Evolutionary conservation across 2,888 invertebrate species (phyloP).

Genomic region (Aleiodes testaceus): DNA sequence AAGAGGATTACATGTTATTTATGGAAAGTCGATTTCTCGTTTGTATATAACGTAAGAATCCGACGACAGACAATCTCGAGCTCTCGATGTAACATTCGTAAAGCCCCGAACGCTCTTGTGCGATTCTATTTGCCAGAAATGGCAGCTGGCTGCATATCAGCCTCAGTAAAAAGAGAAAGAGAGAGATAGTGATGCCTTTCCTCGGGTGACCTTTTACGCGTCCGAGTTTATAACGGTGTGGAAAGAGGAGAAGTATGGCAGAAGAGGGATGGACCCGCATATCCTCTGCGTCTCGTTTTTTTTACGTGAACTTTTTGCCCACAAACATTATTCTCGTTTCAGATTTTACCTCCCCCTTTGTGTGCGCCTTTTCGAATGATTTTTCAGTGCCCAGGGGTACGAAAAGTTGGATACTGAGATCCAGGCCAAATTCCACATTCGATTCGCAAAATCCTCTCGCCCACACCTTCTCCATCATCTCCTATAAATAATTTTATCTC

Average conservation of each 20-base stretch:
- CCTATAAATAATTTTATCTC: background rate
- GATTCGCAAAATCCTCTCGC: slow-evolving; percentile 31
- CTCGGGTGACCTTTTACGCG: slow-evolving; percentile 52
- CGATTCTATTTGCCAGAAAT: slow-evolving; percentile 50
- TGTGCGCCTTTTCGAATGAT: background rate
- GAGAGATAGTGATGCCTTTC: slow-evolving; percentile 40
- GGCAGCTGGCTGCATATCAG: slow-evolving; percentile 43
- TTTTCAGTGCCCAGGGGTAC: slow-evolving; percentile 25
- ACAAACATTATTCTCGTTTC: background rate
- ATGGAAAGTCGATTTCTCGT: slow-evolving; percentile 46
- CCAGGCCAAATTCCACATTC: slow-evolving; percentile 43
- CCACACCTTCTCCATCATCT: background rate
- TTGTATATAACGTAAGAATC: slow-evolving; percentile 18
- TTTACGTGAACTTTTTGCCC: slow-evolving; percentile 22
- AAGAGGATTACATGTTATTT: no score
- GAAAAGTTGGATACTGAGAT: slow-evolving; percentile 2
- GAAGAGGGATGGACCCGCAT: slow-evolving; percentile 51
- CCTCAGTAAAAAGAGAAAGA: slow-evolving; percentile 9
- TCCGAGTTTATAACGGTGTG: slow-evolving; percentile 49
- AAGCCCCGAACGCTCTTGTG: slow-evolving; percentile 47
- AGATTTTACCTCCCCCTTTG: background rate
- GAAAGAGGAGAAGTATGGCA: slow-evolving; percentile 36
- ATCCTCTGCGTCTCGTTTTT: slow-evolving; percentile 30
- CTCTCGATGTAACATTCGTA: slow-evolving; percentile 52
- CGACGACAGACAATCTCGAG: slow-evolving; percentile 39